These are phyloP conservation scores for Pachycephus smyrnensis DNA, from an alignment of 2,888 invertebrate species.

Conservation along the genomic window DNA sequence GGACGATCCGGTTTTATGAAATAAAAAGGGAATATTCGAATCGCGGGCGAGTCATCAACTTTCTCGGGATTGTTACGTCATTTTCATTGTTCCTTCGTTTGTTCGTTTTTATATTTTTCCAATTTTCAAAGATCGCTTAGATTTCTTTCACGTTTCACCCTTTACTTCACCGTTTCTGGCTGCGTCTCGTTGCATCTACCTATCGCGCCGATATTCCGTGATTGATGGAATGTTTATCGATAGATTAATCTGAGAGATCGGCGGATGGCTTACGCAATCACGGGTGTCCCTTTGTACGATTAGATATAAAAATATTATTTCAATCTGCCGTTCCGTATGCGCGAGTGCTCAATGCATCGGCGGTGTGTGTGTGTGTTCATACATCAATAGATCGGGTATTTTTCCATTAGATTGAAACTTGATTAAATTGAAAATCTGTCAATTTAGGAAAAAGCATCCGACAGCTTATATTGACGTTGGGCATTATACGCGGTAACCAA, in stretches of 20 bases:
- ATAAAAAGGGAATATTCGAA: conserved; percentile 43
- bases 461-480: conserved; percentile 64
- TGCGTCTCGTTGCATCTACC: background rate
- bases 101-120: background rate
- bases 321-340: conserved; percentile 41
- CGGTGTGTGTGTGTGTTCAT: conserved; percentile 28
- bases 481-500: conserved; percentile 55
- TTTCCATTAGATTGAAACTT: conserved; percentile 66
- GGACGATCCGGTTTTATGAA: conserved; percentile 14
- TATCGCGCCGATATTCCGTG: conserved; percentile 33
- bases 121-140: background rate
- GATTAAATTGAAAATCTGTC: conserved; percentile 67
- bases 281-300: conserved; percentile 56
- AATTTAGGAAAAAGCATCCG: conserved; percentile 65
- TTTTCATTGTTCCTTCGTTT: background rate
- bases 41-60: conserved; percentile 29
- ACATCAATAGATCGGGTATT: conserved; percentile 63
- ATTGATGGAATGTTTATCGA: conserved; percentile 61
- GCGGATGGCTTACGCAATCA: conserved; percentile 51
- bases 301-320: conserved; percentile 61
- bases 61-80: conserved; percentile 12
- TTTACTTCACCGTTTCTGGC: background rate
- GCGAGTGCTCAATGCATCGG: background rate
- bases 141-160: background rate
- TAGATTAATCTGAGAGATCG: conserved; percentile 60